These are phyloP conservation scores for Carcharodon carcharias DNA, from an alignment of 2,797 vertebrate genomes.

Conservation along the genomic window DNA sequence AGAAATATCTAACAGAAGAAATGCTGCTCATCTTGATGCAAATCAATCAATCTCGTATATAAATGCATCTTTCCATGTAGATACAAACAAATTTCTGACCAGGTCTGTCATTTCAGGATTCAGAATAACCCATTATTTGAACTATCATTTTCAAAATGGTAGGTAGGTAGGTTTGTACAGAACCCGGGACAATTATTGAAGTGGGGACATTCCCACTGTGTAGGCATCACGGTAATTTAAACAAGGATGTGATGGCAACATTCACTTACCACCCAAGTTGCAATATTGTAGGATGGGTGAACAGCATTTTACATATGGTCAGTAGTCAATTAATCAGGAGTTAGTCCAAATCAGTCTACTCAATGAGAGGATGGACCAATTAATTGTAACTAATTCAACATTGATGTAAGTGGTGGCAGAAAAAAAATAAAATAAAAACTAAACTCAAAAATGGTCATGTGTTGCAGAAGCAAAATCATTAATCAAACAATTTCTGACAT, in stretches of 20 bases:
- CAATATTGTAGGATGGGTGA: background rate
- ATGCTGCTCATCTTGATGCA: background rate
- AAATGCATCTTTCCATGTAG: background rate
- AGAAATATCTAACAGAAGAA: background rate
- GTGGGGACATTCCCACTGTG: background rate
- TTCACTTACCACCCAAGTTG: background rate
- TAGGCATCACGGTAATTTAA: background rate
- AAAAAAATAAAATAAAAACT: background rate
- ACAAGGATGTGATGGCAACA: background rate
- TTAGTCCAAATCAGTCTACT: background rate
- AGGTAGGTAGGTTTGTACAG: background rate
- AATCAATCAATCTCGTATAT: background rate
- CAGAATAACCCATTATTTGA: no score
- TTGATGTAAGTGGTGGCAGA: background rate
- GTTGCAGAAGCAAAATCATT: background rate
- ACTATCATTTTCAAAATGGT: background rate
- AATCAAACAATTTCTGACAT: background rate
- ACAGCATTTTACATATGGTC: background rate
- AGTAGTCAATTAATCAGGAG: background rate
- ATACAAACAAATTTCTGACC: conserved; percentile 8
- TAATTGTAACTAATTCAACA: background rate
- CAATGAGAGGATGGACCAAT: background rate
- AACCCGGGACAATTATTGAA: background rate
- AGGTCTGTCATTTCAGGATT: background rate
- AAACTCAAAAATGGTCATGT: background rate